Conservation (phyloP, 2,888 invertebrate species). For the Phyto melanocephala region DNA sequence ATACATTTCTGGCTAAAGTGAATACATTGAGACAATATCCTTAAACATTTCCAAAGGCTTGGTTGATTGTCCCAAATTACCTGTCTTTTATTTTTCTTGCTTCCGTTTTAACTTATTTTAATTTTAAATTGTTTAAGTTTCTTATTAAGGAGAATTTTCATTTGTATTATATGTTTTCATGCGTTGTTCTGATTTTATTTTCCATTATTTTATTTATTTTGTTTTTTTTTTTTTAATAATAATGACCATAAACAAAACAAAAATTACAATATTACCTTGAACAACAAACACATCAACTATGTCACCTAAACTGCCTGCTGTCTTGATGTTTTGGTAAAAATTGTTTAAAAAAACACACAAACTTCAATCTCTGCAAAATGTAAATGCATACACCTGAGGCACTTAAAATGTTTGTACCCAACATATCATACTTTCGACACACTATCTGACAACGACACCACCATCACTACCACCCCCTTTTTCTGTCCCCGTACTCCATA, state of each 20-base stretch:
- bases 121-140: neutral
- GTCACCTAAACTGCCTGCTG: conserved; percentile 19
- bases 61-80: neutral
- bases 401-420: conserved; percentile 6
- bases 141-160: neutral
- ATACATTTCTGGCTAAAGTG: neutral
- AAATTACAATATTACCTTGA: neutral
- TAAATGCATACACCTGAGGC: conserved; percentile 22
- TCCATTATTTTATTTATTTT: neutral
- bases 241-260: conserved; percentile 20
- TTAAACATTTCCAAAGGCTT: conserved; percentile 29
- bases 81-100: neutral
- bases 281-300: conserved; percentile 7
- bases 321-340: no score
- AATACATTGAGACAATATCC: conserved; percentile 9
- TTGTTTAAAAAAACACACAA: neutral
- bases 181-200: neutral
- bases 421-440: neutral
- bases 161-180: conserved; percentile 24
- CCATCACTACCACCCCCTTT: neutral
- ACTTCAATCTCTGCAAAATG: conserved; percentile 16
- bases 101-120: neutral
- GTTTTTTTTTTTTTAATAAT: neutral
- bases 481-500: neutral
- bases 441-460: neutral